Evolutionary conservation across 2,113 vertebrate species (phyloP).

Genomic region (Polypterus senegalus): DNA sequence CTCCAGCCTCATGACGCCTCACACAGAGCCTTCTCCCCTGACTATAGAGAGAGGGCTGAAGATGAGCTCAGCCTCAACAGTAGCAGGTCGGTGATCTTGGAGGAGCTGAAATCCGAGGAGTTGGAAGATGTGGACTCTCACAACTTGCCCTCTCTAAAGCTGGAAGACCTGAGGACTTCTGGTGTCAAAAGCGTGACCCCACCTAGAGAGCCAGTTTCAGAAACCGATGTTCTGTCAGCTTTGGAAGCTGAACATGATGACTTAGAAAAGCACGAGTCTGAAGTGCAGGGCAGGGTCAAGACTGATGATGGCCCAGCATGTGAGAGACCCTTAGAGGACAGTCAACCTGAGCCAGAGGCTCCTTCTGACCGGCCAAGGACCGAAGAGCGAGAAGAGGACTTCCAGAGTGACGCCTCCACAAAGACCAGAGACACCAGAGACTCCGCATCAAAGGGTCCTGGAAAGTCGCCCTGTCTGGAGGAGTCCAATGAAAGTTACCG

Average conservation of each 20-base stretch:
- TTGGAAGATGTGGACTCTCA: slow-evolving; percentile 22
- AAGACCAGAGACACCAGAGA: too few relatives aligned
- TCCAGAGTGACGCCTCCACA: too few relatives aligned
- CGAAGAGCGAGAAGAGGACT: slow-evolving; percentile 23
- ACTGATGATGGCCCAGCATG: slow-evolving; percentile 18
- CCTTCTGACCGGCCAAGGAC: slow-evolving; percentile 14
- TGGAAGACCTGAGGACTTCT: slow-evolving; percentile 25
- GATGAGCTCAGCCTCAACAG: slow-evolving; percentile 29
- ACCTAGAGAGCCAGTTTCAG: slow-evolving; percentile 9
- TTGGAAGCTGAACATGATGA: slow-evolving; percentile 18
- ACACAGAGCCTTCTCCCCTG: too few relatives aligned
- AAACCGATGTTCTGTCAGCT: slow-evolving; percentile 22
- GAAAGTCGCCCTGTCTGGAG: slow-evolving; percentile 14
- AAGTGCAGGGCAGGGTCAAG: slow-evolving; percentile 15
- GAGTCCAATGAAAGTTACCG: slow-evolving; percentile 27
- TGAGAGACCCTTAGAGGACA: not conserved
- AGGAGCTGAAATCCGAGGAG: slow-evolving; percentile 45
- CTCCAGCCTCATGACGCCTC: slow-evolving; percentile 13
- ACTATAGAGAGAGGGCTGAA: slow-evolving; percentile 16
- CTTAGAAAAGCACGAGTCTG: slow-evolving; percentile 15
- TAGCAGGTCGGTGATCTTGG: slow-evolving; percentile 51
- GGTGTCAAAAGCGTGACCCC: too few relatives aligned
- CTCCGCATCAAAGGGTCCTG: too few relatives aligned
- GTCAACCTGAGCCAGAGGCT: slow-evolving; percentile 9
- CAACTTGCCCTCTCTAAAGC: slow-evolving; percentile 12